Conservation (phyloP, 2,888 invertebrate species). For the Rhamnusium bicolor region DNA sequence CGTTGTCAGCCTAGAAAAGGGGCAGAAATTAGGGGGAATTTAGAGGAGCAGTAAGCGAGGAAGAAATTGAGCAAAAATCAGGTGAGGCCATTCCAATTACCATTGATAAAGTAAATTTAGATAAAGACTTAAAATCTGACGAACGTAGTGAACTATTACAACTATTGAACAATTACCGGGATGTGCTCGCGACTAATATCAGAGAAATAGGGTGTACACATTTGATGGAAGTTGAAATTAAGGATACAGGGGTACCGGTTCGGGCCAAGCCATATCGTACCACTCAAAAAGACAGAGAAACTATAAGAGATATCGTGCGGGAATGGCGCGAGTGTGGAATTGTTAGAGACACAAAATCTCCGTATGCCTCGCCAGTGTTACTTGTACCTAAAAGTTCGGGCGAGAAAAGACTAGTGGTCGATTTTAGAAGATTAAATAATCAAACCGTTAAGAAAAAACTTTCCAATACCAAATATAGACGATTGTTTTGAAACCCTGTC, state of each 20-base stretch:
- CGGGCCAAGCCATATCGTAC: constrained; percentile 36
- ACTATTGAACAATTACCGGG: constrained; percentile 30
- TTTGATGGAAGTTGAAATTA: constrained; percentile 35
- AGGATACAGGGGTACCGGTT: constrained; percentile 37
- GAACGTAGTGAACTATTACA: constrained; percentile 4
- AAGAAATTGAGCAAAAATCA: neutral
- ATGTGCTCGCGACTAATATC: constrained; percentile 37
- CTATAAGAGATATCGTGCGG: constrained; percentile 36
- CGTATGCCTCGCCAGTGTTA: constrained; percentile 46
- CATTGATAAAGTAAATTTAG: neutral
- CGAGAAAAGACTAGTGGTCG: constrained; percentile 46
- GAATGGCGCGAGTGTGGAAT: constrained; percentile 41
- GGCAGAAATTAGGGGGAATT: neutral
- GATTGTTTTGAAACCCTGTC: constrained; percentile 34
- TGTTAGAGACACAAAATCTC: constrained; percentile 42
- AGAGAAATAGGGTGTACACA: constrained; percentile 39
- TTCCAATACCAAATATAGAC: constrained; percentile 37
- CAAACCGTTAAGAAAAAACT: constrained; percentile 43
- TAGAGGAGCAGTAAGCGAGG: neutral
- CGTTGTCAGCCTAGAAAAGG: neutral
- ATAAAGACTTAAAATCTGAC: neutral
- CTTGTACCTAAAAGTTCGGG: constrained; percentile 41
- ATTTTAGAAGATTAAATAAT: constrained; percentile 44
- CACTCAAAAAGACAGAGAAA: constrained; percentile 31
- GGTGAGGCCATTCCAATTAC: neutral